Percentiles rank a stretch among this genome's conserved stretches.
phyloP scores from a whole-genome alignment of 2,888 invertebrate species.

The Dyspetes luteomarginatus region DNA sequence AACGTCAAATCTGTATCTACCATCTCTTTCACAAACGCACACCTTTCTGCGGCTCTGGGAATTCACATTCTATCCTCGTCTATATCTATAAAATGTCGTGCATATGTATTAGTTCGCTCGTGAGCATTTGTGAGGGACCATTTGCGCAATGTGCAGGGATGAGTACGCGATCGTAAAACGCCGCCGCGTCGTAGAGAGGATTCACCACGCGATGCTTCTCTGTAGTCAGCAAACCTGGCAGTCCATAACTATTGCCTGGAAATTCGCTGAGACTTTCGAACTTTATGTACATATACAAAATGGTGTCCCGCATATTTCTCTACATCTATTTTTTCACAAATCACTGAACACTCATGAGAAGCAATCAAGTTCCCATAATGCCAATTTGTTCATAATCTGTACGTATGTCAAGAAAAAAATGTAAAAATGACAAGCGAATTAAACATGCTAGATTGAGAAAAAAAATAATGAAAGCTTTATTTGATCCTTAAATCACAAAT shows the following conservation, averaged over 20 bases:
- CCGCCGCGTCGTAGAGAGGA: slow-evolving; percentile 61
- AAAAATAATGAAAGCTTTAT: no score
- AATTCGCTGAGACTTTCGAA: slow-evolving; percentile 42
- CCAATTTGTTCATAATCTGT: no score
- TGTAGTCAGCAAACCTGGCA: slow-evolving; percentile 56
- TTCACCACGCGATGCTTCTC: slow-evolving; percentile 63
- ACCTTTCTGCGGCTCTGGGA: neutral
- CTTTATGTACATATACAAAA: no score
- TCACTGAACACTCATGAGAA: no score
- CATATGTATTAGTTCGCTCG: neutral
- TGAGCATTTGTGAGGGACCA: slow-evolving; percentile 21
- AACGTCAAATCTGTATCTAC: slow-evolving; percentile 22
- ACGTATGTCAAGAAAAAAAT: no score
- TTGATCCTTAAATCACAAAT: no score
- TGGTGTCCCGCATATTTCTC: slow-evolving; percentile 12
- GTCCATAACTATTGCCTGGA: slow-evolving; percentile 12
- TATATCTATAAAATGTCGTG: neutral
- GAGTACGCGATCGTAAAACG: slow-evolving; percentile 70
- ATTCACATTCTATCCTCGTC: slow-evolving; percentile 15
- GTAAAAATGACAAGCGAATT: no score
- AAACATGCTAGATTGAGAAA: no score
- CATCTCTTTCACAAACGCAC: neutral
- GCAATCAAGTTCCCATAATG: no score
- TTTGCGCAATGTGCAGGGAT: slow-evolving; percentile 42
- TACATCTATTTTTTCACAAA: no score